Evolutionary conservation across 1,140 invertebrate genomes (phyloP), one percentile per base, ranked within the genome.

Genomic region (Monochamus saltuarius): DNA sequence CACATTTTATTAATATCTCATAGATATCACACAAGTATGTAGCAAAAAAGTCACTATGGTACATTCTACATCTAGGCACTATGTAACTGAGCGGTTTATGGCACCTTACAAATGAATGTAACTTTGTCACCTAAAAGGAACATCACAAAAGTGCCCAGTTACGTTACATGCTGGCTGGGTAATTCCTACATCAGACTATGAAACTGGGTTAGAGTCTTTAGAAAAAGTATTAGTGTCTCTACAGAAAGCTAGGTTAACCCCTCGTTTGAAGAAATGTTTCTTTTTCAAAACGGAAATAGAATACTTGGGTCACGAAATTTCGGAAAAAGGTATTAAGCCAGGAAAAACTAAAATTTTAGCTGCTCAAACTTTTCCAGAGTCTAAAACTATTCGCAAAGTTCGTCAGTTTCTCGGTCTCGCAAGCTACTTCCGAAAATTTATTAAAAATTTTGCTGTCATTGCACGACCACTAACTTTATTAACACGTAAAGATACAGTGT

Each of bases 391-490:
- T 1, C 70, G 71, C 16, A 16, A 56, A 38, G 53, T 75, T 4
- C 61, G 74, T 19, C 61, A 56, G n/a, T 76, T 71, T 55, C 40
- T 67, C 6, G 71, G 76, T 8, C 49, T 76, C 39, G 65, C 65
- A 8, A 61, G 70, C 4, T 75, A 74, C 63, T 75, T 77, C 49
- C 34, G 72, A 7, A 62, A 62, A 62, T 73, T 76, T 51, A 65
- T 75, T 56, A 47, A 62, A 47, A 51, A 63, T 45, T 40, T 37
- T 63, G 43, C 59, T 0, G 43, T 29, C 11, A 62, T 57, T 1
- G 39, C 38, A 2, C 4, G 3, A 1, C 60, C 53, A 1, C 17
- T 65, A 34, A 51, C 52, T 0, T 37, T 22, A 22, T 36, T 65
- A 36, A 13, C 43, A 1, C 69, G 62, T 16, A 61, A 63, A 46